A percentile compares a stretch with the other conserved stretches of the same genome.
Conservation (phyloP, 2,888 invertebrate genomes). For the Stenotaenia linearis region DNA sequence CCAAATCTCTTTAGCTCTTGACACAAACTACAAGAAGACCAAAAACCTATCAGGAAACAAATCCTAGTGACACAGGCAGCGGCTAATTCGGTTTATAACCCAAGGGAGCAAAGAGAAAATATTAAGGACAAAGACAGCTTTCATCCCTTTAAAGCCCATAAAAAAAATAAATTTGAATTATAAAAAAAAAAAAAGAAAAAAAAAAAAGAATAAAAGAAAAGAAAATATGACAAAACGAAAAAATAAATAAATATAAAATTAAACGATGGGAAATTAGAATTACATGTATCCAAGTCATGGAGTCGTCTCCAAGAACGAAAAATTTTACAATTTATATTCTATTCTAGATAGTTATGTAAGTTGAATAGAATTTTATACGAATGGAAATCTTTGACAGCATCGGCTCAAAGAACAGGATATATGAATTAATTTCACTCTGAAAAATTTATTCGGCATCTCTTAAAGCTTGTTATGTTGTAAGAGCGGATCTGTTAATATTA, state of each 20-base stretch:
- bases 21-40: neutral
- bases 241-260: too few species aligned
- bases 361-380: neutral
- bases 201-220: too few species aligned
- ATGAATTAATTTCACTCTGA: neutral
- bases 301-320: neutral
- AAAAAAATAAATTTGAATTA: neutral
- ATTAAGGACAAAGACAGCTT: neutral
- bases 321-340: neutral
- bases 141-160: neutral
- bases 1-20: neutral
- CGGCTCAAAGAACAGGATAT: constrained; percentile 11
- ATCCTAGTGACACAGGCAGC: constrained; percentile 2
- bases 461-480: neutral
- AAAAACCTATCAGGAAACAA: neutral
- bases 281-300: neutral
- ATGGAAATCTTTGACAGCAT: neutral
- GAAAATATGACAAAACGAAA: too few species aligned
- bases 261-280: neutral
- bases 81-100: neutral
- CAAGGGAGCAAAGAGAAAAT: neutral
- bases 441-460: neutral
- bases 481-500: neutral
- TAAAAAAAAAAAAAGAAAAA: neutral
- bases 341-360: neutral